These are phyloP conservation scores for Drosophila navojoa DNA, from an alignment of 1,140 invertebrate species.

Conservation along the genomic window DNA sequence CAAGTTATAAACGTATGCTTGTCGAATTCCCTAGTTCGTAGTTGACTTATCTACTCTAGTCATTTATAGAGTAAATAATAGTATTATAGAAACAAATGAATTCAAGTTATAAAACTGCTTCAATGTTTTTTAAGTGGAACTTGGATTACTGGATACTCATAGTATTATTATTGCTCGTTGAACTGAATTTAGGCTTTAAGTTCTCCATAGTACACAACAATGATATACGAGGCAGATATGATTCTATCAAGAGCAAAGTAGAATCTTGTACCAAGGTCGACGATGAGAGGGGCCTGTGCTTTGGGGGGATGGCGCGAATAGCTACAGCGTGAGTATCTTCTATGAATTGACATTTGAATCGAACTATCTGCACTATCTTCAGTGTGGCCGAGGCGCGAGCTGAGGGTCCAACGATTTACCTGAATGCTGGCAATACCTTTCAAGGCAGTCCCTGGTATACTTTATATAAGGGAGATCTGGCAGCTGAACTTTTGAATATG, in stretches of 20 bases:
- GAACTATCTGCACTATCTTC: background rate
- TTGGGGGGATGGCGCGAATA: slow-evolving; percentile 91
- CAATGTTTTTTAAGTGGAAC: background rate
- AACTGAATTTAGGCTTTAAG: slow-evolving; percentile 49
- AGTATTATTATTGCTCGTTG: background rate
- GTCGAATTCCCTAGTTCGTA: background rate
- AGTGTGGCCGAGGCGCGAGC: slow-evolving; percentile 85
- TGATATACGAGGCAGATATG: slow-evolving; percentile 94
- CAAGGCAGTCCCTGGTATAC: slow-evolving; percentile 93
- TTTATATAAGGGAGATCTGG: slow-evolving; percentile 89
- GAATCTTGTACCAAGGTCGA: slow-evolving; percentile 86
- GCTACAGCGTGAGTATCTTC: slow-evolving; percentile 85
- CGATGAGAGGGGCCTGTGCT: slow-evolving; percentile 86
- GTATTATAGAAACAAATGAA: background rate
- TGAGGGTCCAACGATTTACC: slow-evolving; percentile 87
- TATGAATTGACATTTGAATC: fast-evolving
- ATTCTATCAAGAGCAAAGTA: slow-evolving; percentile 88
- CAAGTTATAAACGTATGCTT: too few species aligned
- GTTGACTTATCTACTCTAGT: background rate
- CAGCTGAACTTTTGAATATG: slow-evolving; percentile 89
- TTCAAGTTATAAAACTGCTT: background rate
- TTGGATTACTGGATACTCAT: background rate
- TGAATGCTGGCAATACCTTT: slow-evolving; percentile 95
- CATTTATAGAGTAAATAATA: background rate
- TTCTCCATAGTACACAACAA: slow-evolving; percentile 92